Evolutionary conservation across 2,888 invertebrate species (phyloP).

Genomic region (Perithous albicinctus): DNA sequence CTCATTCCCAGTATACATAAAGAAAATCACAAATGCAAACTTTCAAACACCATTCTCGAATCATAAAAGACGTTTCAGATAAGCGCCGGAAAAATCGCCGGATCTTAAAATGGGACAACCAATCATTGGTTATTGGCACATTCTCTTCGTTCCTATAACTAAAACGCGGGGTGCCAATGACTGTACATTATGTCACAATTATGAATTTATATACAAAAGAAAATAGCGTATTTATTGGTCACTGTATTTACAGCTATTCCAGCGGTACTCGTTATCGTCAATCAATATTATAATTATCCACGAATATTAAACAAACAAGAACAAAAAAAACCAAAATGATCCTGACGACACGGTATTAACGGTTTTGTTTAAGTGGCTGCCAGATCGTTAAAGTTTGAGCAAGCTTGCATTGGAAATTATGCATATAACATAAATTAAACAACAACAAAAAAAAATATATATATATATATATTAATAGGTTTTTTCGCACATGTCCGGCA

Average conservation of each 20-base stretch:
- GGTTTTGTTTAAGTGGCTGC: constrained; percentile 46
- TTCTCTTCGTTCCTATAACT: not conserved
- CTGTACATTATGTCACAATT: too few species aligned
- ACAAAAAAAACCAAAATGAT: constrained; percentile 49
- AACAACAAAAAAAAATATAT: not conserved
- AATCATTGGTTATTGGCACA: not conserved
- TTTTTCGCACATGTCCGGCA: not conserved
- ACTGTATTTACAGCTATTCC: not conserved
- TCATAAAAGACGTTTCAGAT: constrained; percentile 11
- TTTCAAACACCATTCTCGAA: not conserved
- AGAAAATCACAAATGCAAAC: constrained; percentile 16
- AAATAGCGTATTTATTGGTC: too few species aligned
- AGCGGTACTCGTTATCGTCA: not conserved
- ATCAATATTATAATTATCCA: constrained; percentile 29
- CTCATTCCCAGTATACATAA: not conserved
- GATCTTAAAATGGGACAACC: not conserved
- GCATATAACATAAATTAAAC: constrained; percentile 20
- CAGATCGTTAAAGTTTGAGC: constrained; percentile 47
- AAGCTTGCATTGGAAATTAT: constrained; percentile 29
- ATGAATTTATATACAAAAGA: too few species aligned
- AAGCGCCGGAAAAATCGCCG: not conserved
- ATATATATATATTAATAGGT: not conserved
- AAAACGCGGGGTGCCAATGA: too few species aligned
- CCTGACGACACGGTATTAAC: constrained; percentile 58
- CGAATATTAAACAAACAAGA: not conserved